Evolutionary conservation across 2,797 vertebrate species (phyloP).

Genomic region (Sebastes reedi): DNA sequence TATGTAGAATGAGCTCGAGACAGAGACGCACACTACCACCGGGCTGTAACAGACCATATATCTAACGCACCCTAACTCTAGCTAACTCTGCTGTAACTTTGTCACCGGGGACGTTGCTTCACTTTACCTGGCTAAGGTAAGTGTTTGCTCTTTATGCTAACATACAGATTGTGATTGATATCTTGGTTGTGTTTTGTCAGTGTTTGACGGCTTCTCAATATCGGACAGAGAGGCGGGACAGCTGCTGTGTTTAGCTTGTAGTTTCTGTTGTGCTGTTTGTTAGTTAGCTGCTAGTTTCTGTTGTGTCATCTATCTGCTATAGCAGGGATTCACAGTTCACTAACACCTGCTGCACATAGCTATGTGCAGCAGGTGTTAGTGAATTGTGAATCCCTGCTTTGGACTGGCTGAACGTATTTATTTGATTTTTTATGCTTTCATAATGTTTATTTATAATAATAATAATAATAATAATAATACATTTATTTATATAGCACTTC

Average conservation of each 20-base stretch:
- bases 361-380: too few species aligned
- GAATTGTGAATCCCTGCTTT: too few species aligned
- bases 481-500: too few species aligned
- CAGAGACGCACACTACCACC: not conserved
- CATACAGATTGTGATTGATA: not conserved
- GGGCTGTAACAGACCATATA: not conserved
- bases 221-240: too few species aligned
- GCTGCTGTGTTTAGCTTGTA: not conserved
- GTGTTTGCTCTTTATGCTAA: not conserved
- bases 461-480: too few species aligned
- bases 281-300: not conserved
- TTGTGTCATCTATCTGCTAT: too few species aligned
- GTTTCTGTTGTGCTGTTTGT: not conserved
- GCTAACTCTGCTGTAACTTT: too few species aligned
- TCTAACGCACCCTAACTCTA: not conserved
- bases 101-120: not conserved
- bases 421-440: not conserved
- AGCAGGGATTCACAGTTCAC: too few species aligned
- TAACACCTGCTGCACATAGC: too few species aligned
- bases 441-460: not conserved
- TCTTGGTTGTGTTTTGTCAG: not conserved
- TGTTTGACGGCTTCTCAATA: not conserved
- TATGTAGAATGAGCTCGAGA: not conserved
- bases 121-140: not conserved
- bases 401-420: not conserved